Evolutionary conservation across 2,888 invertebrate genomes (phyloP).

Genomic region (Cecidostiba fungosa): DNA sequence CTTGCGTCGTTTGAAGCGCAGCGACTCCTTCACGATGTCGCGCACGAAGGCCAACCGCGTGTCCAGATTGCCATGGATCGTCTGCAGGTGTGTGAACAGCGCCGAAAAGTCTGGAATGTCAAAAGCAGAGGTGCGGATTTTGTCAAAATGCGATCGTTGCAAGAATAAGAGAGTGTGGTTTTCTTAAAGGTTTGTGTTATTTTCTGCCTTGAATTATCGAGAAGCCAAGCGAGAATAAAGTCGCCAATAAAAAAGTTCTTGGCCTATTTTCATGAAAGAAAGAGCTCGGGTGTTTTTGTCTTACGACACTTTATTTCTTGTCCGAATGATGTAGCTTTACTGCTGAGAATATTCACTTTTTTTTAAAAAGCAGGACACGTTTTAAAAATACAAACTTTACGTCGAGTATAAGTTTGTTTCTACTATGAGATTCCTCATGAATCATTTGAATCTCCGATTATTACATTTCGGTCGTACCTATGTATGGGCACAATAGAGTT

Average conservation of each 20-base stretch:
- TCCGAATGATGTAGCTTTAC: neutral
- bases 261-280: constrained; percentile 16
- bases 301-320: neutral
- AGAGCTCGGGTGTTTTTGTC: neutral
- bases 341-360: neutral
- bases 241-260: constrained; percentile 11
- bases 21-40: constrained; percentile 88
- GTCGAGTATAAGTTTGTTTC: neutral
- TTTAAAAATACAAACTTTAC: neutral
- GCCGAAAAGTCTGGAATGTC: constrained; percentile 86
- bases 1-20: constrained; percentile 89
- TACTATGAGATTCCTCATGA: neutral
- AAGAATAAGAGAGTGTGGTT: neutral
- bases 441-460: neutral
- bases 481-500: neutral
- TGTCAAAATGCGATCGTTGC: neutral
- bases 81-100: constrained; percentile 86
- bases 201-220: neutral
- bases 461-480: neutral
- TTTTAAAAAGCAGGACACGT: neutral
- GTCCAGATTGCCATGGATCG: constrained; percentile 86
- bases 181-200: neutral
- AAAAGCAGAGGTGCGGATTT: neutral
- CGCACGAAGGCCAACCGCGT: constrained; percentile 86
- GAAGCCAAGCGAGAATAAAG: neutral